phyloP scores from a whole-genome alignment of 2,797 vertebrate species.

The Acipenser transmontanus region DNA sequence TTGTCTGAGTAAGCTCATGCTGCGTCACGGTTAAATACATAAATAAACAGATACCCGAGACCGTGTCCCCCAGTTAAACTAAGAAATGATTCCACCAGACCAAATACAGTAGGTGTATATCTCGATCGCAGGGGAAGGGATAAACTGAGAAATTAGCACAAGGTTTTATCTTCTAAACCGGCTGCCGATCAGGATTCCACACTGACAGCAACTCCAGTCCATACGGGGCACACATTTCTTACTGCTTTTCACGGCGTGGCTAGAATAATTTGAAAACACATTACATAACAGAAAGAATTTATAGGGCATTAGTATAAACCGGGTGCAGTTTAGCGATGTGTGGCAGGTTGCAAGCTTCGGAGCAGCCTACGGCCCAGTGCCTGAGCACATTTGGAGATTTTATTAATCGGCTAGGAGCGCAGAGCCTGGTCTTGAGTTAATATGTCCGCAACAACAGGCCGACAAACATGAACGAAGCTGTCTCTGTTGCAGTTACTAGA shows the following conservation, averaged over 20 bases:
- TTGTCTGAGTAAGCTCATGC: neutral
- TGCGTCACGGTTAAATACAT: neutral
- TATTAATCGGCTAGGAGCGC: slow-evolving; percentile 9
- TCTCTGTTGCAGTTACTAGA: slow-evolving; percentile 2
- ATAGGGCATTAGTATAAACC: slow-evolving; percentile 7
- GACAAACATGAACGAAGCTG: slow-evolving; percentile 8
- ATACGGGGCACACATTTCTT: neutral
- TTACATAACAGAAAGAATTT: slow-evolving; percentile 7
- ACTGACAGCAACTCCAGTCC: neutral
- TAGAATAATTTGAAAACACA: neutral
- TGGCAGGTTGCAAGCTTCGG: slow-evolving; percentile 1
- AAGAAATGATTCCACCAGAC: neutral
- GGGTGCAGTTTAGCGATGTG: slow-evolving; percentile 10
- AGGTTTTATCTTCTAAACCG: neutral
- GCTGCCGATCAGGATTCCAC: neutral
- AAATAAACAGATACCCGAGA: neutral
- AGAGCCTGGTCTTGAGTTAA: slow-evolving; percentile 8
- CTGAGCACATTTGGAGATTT: slow-evolving; percentile 9
- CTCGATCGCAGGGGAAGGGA: neutral
- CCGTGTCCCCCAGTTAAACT: neutral
- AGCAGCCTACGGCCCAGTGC: neutral
- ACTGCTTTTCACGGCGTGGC: neutral
- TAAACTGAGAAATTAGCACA: neutral
- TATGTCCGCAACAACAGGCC: neutral
- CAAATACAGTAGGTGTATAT: neutral